Conservation (phyloP, 1,140 invertebrate species). For the roundworm (Caenorhabditis elegans) region WBcel235 BX284605.5:15766501-15767000, state of each 20-base stretch:
- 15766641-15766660: not conserved
- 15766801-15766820: not conserved
- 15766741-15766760: not conserved
- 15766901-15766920: conserved; percentile 35
- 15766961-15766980: not conserved
- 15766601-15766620: no score
- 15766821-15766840: not conserved
- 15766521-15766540: no score
- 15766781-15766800: not conserved
- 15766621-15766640: no score
- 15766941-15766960: not conserved
- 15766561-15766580: no score
- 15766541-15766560: no score
- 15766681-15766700: not conserved
- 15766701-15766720: not conserved
- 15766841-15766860: not conserved
- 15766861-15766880: not conserved
- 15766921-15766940: conserved; percentile 39
- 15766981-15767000: not conserved
- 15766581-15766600: no score
- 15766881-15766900: conserved; percentile 35
- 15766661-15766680: not conserved
- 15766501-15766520: no score
- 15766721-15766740: not conserved
- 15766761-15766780: not conserved